Evolutionary conservation across 64 coral and sea anemone genomes (phyloP).

Genomic region (Dendrophyllia cribrosa): DNA sequence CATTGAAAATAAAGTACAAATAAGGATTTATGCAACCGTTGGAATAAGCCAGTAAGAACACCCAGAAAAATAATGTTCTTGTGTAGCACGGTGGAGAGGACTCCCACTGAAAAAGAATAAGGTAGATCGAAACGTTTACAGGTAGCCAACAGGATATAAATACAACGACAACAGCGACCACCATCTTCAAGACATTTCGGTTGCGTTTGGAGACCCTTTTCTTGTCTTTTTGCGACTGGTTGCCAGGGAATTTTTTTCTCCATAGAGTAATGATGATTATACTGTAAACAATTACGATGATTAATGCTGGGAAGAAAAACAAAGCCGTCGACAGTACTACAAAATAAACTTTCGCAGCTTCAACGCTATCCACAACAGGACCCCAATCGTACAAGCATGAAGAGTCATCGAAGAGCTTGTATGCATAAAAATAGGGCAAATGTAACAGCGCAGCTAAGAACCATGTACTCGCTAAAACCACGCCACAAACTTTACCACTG

Average conservation of each 20-base stretch:
- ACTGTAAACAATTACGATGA: conserved; percentile 37
- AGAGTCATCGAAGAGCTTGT: background rate
- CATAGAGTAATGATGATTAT: conserved; percentile 26
- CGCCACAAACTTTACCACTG: background rate
- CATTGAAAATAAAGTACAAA: conserved; percentile 29
- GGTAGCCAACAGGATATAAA: conserved; percentile 64
- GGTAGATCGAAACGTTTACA: conserved; percentile 14
- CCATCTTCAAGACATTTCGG: conserved; percentile 57
- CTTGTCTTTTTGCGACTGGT: conserved; percentile 31
- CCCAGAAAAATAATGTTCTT: conserved; percentile 7
- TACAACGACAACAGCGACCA: conserved; percentile 48
- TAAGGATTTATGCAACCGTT: conserved; percentile 16
- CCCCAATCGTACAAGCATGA: conserved; percentile 32
- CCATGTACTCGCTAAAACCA: conserved; percentile 30
- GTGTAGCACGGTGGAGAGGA: background rate
- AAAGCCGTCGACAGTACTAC: conserved; percentile 20
- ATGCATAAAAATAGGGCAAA: conserved; percentile 31
- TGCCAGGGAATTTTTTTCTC: conserved; percentile 25
- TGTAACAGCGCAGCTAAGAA: background rate
- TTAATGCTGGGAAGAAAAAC: conserved; percentile 35
- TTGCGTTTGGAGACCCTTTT: conserved; percentile 46
- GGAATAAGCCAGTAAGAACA: conserved; percentile 18
- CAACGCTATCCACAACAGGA: background rate
- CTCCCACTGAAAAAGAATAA: background rate
- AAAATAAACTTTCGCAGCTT: conserved; percentile 11